These are phyloP conservation scores for Sinocyclocheilus rhinocerous DNA, from an alignment of 2,113 vertebrate species.

Conservation along the genomic window DNA sequence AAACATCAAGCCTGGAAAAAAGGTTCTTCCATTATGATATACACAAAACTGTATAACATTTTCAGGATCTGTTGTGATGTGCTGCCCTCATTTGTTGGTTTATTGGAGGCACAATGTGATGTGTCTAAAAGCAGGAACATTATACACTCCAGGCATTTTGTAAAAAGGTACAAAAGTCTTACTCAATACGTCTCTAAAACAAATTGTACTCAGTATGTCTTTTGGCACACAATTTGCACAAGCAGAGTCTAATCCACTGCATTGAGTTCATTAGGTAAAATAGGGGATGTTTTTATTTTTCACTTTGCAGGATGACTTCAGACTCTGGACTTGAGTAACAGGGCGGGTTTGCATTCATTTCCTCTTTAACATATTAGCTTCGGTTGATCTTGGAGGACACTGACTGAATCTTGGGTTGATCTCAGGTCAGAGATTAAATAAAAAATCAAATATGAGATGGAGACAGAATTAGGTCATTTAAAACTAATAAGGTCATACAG, in stretches of 20 bases:
- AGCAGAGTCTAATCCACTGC: not conserved
- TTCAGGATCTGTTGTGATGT: not conserved
- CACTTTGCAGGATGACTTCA: constrained; percentile 14
- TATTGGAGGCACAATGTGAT: not conserved
- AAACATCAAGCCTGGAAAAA: not conserved
- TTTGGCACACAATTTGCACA: not conserved
- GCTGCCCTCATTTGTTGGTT: constrained; percentile 40
- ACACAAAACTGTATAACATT: not conserved
- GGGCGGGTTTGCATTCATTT: constrained; percentile 6
- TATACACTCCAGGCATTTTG: not conserved
- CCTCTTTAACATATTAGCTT: not conserved
- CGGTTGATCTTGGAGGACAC: not conserved
- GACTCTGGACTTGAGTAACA: not conserved
- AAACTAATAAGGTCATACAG: too few relatives aligned
- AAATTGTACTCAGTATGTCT: not conserved
- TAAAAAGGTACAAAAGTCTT: not conserved
- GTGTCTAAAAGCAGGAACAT: not conserved
- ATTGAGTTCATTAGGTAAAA: not conserved
- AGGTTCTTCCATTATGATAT: not conserved
- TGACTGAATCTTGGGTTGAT: not conserved
- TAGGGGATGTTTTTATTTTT: not conserved
- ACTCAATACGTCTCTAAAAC: not conserved
- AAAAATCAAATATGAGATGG: constrained; percentile 11
- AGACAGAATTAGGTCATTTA: constrained; percentile 1
- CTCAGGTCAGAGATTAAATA: not conserved